Conservation (phyloP, 1,140 invertebrate species). For the Apis florea region DNA sequence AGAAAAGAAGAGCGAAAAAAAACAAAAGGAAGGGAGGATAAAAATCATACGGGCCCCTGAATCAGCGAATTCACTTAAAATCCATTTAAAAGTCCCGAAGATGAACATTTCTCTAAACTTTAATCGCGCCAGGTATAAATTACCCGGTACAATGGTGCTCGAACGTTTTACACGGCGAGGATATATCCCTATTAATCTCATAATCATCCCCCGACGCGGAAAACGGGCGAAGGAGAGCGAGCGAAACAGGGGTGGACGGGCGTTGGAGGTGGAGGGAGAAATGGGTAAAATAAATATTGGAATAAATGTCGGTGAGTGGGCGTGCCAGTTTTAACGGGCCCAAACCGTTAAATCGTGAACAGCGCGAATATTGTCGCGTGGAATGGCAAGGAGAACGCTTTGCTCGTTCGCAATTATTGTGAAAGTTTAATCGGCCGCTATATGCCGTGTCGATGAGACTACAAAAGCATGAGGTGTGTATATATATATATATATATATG, state of each 20-base stretch:
- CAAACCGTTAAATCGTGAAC: slow-evolving; percentile 43
- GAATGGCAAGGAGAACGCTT: slow-evolving; percentile 51
- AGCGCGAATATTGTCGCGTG: slow-evolving; percentile 43
- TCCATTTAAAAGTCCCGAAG: neutral
- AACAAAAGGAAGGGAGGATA: neutral
- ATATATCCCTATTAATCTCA: slow-evolving; percentile 46
- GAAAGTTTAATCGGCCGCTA: slow-evolving; percentile 58
- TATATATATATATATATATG: neutral
- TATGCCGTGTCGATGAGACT: slow-evolving; percentile 46
- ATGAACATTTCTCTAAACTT: neutral
- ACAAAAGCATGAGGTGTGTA: neutral
- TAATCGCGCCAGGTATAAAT: neutral
- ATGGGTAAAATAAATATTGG: slow-evolving; percentile 57
- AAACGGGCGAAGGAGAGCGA: neutral
- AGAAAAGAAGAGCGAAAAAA: neutral
- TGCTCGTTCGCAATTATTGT: slow-evolving; percentile 57
- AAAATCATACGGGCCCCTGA: neutral
- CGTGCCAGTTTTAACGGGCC: slow-evolving; percentile 47
- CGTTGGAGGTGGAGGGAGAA: slow-evolving; percentile 13
- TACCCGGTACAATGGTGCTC: neutral
- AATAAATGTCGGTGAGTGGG: slow-evolving; percentile 49
- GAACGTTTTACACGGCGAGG: neutral
- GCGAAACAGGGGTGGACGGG: neutral
- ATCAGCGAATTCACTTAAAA: neutral
- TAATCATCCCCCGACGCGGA: slow-evolving; percentile 34